Percentiles rank a stretch among this genome's conserved stretches.
These are phyloP conservation scores for Adelognathus sp. DNA, from an alignment of 2,888 invertebrate genomes.

Conservation along the genomic window DNA sequence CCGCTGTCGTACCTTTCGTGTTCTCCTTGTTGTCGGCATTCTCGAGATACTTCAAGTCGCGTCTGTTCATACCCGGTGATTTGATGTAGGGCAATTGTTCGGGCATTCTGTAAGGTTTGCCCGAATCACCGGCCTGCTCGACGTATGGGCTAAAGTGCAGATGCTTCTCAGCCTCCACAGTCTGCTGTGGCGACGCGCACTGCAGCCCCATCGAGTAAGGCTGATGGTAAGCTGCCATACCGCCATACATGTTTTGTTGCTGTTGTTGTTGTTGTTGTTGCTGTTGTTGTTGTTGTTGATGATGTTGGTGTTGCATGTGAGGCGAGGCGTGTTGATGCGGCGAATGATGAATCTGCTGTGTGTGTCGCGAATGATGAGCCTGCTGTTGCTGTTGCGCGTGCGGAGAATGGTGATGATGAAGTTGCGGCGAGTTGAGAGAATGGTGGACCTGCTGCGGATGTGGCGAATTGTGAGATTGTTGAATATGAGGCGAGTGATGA, in stretches of 20 bases:
- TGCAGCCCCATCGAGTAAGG: conserved; percentile 63
- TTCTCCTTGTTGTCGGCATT: conserved; percentile 79
- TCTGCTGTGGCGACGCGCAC: conserved; percentile 61
- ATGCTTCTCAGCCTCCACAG: conserved; percentile 71
- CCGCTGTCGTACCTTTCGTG: conserved; percentile 69
- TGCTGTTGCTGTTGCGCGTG: conserved; percentile 47
- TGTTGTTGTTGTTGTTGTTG: conserved; percentile 62
- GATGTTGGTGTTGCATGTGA: conserved; percentile 78
- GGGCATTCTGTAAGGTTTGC: conserved; percentile 76
- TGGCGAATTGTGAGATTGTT: conserved; percentile 76
- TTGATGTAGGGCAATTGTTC: conserved; percentile 77
- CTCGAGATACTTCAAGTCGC: conserved; percentile 78
- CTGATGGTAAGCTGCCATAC: conserved; percentile 70
- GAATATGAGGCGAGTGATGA: conserved; percentile 67
- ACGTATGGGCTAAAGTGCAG: conserved; percentile 71
- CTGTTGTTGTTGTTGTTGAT: conserved; percentile 64
- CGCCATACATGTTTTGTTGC: conserved; percentile 69
- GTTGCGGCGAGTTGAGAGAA: conserved; percentile 75
- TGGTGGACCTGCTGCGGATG: conserved; percentile 61
- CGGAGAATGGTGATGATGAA: conserved; percentile 67
- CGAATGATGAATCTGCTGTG: conserved; percentile 78
- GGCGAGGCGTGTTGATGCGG: conserved; percentile 81
- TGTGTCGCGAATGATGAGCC: conserved; percentile 82
- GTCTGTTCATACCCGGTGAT: conserved; percentile 77
- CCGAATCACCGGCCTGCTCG: conserved; percentile 69